Evolutionary conservation across 2,888 invertebrate genomes (phyloP).

Genomic region (Julus scandinavius): DNA sequence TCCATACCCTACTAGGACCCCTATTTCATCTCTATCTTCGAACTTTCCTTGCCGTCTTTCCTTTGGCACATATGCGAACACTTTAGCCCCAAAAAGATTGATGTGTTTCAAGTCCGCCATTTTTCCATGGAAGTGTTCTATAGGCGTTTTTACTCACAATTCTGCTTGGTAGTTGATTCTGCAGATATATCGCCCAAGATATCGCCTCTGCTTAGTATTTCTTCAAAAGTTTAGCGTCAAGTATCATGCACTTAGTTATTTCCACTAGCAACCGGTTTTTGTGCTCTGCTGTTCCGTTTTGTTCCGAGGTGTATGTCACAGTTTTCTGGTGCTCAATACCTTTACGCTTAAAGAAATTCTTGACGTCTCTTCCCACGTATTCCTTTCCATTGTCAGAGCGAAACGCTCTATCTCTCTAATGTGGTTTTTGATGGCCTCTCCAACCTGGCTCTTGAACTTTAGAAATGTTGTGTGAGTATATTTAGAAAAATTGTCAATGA

Average conservation of each 20-base stretch:
- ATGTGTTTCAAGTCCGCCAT: not conserved
- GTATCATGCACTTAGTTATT: not conserved
- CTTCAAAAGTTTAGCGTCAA: not conserved
- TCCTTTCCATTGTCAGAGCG: not conserved
- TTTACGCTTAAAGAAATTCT: not conserved
- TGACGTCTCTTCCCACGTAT: not conserved
- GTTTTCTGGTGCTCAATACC: not conserved
- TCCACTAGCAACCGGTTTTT: not conserved
- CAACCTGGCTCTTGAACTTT: not conserved
- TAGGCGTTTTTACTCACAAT: not conserved
- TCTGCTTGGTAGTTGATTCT: not conserved
- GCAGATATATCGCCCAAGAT: not conserved
- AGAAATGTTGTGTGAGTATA: not conserved
- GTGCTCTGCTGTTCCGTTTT: not conserved
- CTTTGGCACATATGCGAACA: not conserved
- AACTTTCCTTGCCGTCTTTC: not conserved
- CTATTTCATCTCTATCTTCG: not conserved
- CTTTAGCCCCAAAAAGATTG: not conserved
- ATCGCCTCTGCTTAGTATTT: not conserved
- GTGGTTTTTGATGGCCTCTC: not conserved
- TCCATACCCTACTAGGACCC: not conserved
- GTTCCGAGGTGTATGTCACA: not conserved
- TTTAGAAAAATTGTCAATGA: not conserved
- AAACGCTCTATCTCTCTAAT: not conserved
- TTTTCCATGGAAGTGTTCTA: not conserved